Evolutionary conservation across 2,113 vertebrate genomes (phyloP).

Genomic region (Probosciger aterrimus): DNA sequence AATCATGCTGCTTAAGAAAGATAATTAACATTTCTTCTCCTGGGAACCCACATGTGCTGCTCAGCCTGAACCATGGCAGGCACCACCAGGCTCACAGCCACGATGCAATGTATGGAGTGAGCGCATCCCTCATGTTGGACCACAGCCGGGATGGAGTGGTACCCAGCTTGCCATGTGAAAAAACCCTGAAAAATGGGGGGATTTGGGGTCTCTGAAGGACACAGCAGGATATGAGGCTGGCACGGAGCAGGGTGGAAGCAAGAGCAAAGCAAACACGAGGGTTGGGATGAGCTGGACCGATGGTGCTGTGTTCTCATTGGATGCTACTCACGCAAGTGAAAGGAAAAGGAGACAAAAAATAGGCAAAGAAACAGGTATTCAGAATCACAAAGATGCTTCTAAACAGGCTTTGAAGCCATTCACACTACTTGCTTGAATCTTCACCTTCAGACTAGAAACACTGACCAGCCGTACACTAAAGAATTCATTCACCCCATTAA

Average conservation of each 20-base stretch:
- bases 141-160: not conserved
- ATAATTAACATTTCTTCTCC: not conserved
- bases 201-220: not conserved
- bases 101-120: rapidly evolving
- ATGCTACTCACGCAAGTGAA: not conserved
- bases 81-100: not conserved
- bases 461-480: not conserved
- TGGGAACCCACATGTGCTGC: not conserved
- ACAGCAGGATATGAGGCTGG: not conserved
- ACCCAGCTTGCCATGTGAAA: not conserved
- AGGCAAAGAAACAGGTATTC: not conserved
- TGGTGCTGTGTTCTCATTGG: rapidly evolving
- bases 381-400: not conserved
- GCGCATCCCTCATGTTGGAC: not conserved
- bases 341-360: not conserved
- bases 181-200: not conserved
- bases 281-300: not conserved
- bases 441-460: not conserved
- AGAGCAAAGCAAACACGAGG: not conserved
- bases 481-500: not conserved
- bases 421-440: not conserved
- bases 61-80: not conserved
- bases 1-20: not conserved
- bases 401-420: not conserved
- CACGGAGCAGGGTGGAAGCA: not conserved